Evolutionary conservation across 2,888 invertebrate genomes (phyloP), one percentile per base, ranked within the genome.

Genomic region (Rhagonycha lutea): DNA sequence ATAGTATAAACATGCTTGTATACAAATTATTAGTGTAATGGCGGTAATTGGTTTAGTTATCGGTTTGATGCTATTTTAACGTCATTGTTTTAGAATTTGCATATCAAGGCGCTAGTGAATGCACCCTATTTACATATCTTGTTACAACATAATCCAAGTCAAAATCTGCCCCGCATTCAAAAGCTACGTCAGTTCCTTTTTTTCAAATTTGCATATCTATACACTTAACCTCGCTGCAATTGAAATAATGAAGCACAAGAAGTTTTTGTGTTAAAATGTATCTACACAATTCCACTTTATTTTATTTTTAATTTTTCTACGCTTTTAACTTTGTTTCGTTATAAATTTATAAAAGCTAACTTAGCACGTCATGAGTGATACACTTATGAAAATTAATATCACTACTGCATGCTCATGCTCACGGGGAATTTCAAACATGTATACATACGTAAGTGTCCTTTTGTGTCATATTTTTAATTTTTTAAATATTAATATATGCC

Each of bases 1-100:
- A 32, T 47, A 67, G 28, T 26, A 65, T 61, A 32, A 29, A 61
- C 61, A 61, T 68, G 61, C 61, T 61, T 61, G 26, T 62, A 73
- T 73, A 68, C 73, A 73, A 73, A 73, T 73, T 73, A 61, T 69
- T 62, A 63, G 73, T 69, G 73, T 69, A 69, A 69, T 73, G 24
- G 24, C 12, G 23, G 63, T 73, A 73, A 73, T 73, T 68, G 62
- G 26, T 69, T 62, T 63, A 69, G 69, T 69, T 68, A 73, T 24
- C 62, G 63, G 73, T 69, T 63, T 73, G 69, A 73, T 69, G 73
- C 73, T 73, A 18, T 69, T 73, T 73, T 73, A 73, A 62, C 60
- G 61, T 47, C 47, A 69, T 68, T 68, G 68, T 69, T 61, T 69
- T 14, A 14, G 26, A 69, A 73, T 73, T 73, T 69, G 73, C 73